Base-by-base conservation (phyloP, 1,140 invertebrate genomes). In the Trichonephila clavipes region DNA sequence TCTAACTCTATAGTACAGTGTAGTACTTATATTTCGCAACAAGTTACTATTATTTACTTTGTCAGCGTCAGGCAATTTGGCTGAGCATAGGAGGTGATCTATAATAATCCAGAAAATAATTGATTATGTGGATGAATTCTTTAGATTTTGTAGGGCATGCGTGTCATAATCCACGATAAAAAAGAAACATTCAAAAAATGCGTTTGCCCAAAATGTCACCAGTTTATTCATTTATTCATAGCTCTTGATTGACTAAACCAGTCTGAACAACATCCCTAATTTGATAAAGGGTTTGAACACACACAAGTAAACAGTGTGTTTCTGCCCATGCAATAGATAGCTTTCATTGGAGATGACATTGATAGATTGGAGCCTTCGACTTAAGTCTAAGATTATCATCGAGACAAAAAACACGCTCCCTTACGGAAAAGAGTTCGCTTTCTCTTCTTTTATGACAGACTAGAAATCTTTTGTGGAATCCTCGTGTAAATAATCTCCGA, bases 331-430 rank as follows among this genome's bases (percentile, higher is more conserved):
- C 72, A 28, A 77, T 77, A 77, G 28, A 40, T 77, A 40, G 72
- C 16, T 77, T 6, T 14, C 28, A 77, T 40, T 40, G 28, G 34
- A 24, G 28, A 40, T 77, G 72, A 77, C 72, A 77, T 77, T 77
- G 72, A 77, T 77, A 77, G 72, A 77, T 77, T 28, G 28, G 34
- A 24, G 69, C 69, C 69, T 77, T 77, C 28, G 72, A 77, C 72
- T 77, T 77, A 77, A 77, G 72, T 77, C 72, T 77, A 28, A 77
- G 72, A 77, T 77, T 77, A 77, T 77, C 72, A 77, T 77, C 28
- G 28, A 16, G 28, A 77, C 28, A 40, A 77, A 77, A 77, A 77
- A 77, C 16, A 40, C 12, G 24, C 72, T 34, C 72, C 21, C 72
- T 7, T 34, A 3, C 28, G 12, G 72, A 77, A 77, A 16, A 34